Conservation (phyloP, 2,797 vertebrate genomes). For the Ara ararauna region DNA sequence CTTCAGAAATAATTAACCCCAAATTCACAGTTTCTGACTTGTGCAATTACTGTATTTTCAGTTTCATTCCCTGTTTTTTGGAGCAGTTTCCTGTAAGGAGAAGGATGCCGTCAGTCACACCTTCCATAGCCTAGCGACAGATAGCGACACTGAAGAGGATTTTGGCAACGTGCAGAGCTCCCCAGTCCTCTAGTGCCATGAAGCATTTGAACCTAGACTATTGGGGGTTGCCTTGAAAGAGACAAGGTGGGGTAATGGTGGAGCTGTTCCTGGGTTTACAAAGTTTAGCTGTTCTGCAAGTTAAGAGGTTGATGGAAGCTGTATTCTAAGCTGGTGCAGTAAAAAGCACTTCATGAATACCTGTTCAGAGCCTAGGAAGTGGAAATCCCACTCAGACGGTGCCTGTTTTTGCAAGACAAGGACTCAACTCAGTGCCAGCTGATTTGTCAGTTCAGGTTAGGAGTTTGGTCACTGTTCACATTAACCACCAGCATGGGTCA, state of each 20-base stretch:
- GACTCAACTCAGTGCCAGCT: rapidly evolving
- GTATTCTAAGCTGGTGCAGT: background rate
- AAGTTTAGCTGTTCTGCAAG: background rate
- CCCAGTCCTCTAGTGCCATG: background rate
- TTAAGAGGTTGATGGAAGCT: background rate
- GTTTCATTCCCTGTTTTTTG: slow-evolving; percentile 89
- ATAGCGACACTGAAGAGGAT: slow-evolving; percentile 85
- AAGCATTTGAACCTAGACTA: rapidly evolving
- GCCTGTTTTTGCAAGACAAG: background rate
- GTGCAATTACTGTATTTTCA: slow-evolving; percentile 52
- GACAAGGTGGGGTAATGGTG: background rate
- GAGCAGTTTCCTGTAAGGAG: slow-evolving; percentile 78
- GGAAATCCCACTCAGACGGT: rapidly evolving
- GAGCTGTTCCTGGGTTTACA: background rate
- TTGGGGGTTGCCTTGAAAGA: rapidly evolving
- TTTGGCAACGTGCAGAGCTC: background rate
- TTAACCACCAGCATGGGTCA: background rate
- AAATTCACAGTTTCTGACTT: background rate
- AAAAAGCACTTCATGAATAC: background rate
- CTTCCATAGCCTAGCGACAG: slow-evolving; percentile 78
- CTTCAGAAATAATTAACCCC: background rate
- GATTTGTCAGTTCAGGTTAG: background rate
- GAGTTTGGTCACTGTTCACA: background rate
- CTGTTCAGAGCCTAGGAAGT: rapidly evolving
- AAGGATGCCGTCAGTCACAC: background rate